Evolutionary conservation across 2,797 vertebrate genomes (phyloP), one percentile per base, ranked within the genome.

Genomic region (Sebastes cheni): DNA sequence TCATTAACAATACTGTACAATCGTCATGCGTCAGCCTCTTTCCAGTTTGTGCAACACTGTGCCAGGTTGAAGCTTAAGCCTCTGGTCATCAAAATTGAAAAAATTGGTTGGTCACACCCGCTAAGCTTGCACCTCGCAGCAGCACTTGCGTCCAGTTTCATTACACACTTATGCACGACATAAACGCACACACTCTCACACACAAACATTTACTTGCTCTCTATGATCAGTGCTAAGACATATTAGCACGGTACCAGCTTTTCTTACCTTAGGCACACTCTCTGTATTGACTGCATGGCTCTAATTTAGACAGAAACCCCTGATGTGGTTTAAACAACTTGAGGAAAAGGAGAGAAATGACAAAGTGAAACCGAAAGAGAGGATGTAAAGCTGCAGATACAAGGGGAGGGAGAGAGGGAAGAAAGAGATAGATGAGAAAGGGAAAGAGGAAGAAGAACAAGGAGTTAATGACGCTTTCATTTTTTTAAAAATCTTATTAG

Each of bases 221-320:
- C 75, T 84, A 67, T 87, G 83, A 89, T 86, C 62, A 69, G 60
- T 72, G 59, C 66, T 80, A 77, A 89, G 67, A 77, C 79, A 75
- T 86, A 85, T 88, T 85, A 87, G 75, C 72, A 75, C 54, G 69
- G 79, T 23, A 79, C 54, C 70, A 85, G 79, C 67, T 79, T 68
- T 60, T 69, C 70, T 83, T 25, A 68, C 86, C 87, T 81, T n/a
- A 36, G 75, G 69, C 79, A 62, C 68, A 59, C 67, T 73, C 66
- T 73, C 75, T 67, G 67, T 90, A 88, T 91, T 90, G 91, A 93
- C 82, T 87, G 39, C 39, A 18, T 46, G 80, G 36, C 73, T 91
- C 82, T 85, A 84, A 88, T 91, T 88, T 89, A 83, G 81, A 91
- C 60, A 81, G 66, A 87, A 87, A 79, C 84, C 79, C 58, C 84